phyloP scores from a whole-genome alignment of 2,797 vertebrate genomes.

The Microcaecilia unicolor region DNA sequence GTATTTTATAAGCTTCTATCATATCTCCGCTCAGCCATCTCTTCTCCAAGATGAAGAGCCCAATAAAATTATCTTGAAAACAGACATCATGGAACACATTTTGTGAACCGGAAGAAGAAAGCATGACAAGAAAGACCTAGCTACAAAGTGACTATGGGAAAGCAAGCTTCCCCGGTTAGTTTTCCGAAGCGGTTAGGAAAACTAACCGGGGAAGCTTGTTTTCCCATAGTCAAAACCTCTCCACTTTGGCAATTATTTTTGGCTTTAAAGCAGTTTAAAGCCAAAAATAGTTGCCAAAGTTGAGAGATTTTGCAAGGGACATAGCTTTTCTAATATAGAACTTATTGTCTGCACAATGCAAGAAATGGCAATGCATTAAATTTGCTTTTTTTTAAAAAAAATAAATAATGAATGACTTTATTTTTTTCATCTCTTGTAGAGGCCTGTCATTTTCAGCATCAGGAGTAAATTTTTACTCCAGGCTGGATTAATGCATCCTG shows the following conservation, averaged over 20 bases:
- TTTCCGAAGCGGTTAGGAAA: too few relatives aligned
- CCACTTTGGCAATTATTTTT: too few relatives aligned
- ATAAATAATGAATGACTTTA: slow-evolving; percentile 41
- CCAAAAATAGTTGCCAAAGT: slow-evolving; percentile 33
- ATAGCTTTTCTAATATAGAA: slow-evolving; percentile 2
- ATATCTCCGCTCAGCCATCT: too few relatives aligned
- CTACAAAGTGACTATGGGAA: slow-evolving; percentile 20
- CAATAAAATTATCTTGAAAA: too few relatives aligned
- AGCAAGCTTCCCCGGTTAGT: slow-evolving; percentile 23
- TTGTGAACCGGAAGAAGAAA: too few relatives aligned
- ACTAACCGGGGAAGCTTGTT: too few relatives aligned
- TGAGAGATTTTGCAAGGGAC: slow-evolving; percentile 7
- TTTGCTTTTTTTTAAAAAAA: slow-evolving; percentile 39
- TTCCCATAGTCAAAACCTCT: too few relatives aligned
- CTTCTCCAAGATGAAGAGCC: too few relatives aligned
- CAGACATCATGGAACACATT: too few relatives aligned
- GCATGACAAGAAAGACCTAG: slow-evolving; percentile 1
- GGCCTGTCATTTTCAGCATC: slow-evolving; percentile 31
- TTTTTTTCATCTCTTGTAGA: slow-evolving; percentile 27
- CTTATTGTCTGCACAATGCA: slow-evolving; percentile 12
- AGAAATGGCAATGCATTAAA: slow-evolving; percentile 13
- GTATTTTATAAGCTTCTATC: too few relatives aligned
- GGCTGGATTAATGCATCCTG: slow-evolving; percentile 31
- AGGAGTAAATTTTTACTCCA: slow-evolving; percentile 41
- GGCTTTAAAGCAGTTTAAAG: slow-evolving; percentile 18